Percentiles rank a stretch among this genome's conserved stretches.
Evolutionary conservation across 1,140 invertebrate genomes (phyloP).

Genomic region (Drosophila sulfurigaster): DNA sequence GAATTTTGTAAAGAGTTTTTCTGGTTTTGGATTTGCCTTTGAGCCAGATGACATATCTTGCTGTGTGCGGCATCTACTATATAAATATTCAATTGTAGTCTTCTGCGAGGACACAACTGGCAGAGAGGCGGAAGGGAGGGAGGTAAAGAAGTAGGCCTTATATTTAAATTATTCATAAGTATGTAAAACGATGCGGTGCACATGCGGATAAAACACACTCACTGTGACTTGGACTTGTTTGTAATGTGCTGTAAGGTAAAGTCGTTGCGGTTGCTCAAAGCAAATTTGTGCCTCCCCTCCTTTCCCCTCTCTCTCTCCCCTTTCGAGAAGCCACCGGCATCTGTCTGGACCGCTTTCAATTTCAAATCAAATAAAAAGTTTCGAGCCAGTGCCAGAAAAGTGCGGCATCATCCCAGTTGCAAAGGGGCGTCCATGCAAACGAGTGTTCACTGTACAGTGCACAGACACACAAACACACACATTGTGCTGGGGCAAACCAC

Average conservation of each 20-base stretch:
- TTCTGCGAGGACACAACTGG: not conserved
- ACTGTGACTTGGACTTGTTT: conserved; percentile 12
- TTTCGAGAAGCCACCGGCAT: conserved; percentile 18
- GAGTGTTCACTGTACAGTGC: conserved; percentile 10
- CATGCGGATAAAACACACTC: conserved; percentile 36
- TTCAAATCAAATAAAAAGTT: conserved; percentile 71
- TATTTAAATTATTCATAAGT: conserved; percentile 64
- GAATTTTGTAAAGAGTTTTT: conserved; percentile 22
- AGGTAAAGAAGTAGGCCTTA: conserved; percentile 6
- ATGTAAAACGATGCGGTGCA: conserved; percentile 58
- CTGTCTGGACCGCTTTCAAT: conserved; percentile 61
- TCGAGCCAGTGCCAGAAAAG: conserved; percentile 34
- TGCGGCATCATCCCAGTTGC: conserved; percentile 43
- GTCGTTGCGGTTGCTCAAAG: conserved; percentile 26
- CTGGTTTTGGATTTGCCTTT: conserved; percentile 8
- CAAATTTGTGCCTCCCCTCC: conserved; percentile 46
- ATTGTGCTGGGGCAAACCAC: conserved; percentile 23
- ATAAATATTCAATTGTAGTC: conserved; percentile 54
- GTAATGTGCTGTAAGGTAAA: conserved; percentile 31
- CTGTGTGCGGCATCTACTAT: conserved; percentile 4
- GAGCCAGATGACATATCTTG: conserved; percentile 10
- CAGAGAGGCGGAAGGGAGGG: not conserved
- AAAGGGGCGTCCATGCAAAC: not conserved
- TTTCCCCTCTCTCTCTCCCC: not conserved
- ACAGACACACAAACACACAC: conserved; percentile 1